phyloP scores from a whole-genome alignment of 2,888 invertebrate species.

The Meganola albula region DNA sequence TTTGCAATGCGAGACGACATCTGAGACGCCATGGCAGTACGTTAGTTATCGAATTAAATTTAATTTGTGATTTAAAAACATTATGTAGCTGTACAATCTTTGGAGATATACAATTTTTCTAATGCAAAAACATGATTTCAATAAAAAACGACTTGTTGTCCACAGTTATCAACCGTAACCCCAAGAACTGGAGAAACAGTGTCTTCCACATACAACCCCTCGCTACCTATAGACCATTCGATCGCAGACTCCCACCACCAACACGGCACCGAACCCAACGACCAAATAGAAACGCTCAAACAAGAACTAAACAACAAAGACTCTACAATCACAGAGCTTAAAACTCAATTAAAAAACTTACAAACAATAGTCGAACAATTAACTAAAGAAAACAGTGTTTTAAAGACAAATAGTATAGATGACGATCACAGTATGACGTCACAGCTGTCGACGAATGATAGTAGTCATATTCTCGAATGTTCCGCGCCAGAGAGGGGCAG shows the following conservation, averaged over 20 bases:
- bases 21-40: too few relatives aligned
- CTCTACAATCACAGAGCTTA: conserved; percentile 80
- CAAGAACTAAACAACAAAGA: conserved; percentile 81
- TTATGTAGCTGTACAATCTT: too few relatives aligned
- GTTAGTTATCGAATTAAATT: too few relatives aligned
- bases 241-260: conserved; percentile 34
- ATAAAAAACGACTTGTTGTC: too few relatives aligned
- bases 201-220: conserved; percentile 59
- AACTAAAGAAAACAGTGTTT: conserved; percentile 86
- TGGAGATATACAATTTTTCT: too few relatives aligned
- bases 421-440: conserved; percentile 63
- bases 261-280: conserved; percentile 26
- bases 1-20: too few relatives aligned
- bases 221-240: conserved; percentile 50
- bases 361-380: conserved; percentile 85
- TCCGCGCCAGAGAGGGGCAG: conserved; percentile 55
- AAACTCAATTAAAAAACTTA: conserved; percentile 79
- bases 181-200: conserved; percentile 60
- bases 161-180: conserved; percentile 44
- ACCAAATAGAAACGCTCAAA: conserved; percentile 53
- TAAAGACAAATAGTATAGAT: conserved; percentile 79
- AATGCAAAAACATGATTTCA: too few relatives aligned
- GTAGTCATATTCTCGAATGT: conserved; percentile 38
- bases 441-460: conserved; percentile 57
- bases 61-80: too few relatives aligned